These are phyloP conservation scores for Gibbula magus DNA, from an alignment of 2,888 invertebrate genomes.

Conservation along the genomic window DNA sequence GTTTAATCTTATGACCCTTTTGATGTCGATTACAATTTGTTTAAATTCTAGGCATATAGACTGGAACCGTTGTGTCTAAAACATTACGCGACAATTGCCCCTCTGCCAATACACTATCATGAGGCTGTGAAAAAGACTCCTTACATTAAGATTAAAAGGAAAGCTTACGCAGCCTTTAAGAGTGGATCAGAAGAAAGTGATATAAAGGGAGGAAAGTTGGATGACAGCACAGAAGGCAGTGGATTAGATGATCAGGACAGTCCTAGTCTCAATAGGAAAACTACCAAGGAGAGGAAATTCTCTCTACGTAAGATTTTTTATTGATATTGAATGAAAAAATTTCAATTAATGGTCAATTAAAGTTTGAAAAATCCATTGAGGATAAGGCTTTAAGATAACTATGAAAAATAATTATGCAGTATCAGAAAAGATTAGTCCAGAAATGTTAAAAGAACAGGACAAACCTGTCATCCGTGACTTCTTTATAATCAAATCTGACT, in stretches of 20 bases:
- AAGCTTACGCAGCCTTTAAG: slow-evolving; percentile 65
- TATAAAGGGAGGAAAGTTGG: slow-evolving; percentile 19
- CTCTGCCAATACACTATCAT: slow-evolving; percentile 79
- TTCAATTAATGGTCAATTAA: too few species aligned
- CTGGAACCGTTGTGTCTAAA: slow-evolving; percentile 81
- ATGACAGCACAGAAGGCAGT: slow-evolving; percentile 31
- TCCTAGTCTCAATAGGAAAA: neutral
- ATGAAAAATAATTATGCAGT: too few species aligned
- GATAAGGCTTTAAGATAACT: too few species aligned
- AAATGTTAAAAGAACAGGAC: too few species aligned
- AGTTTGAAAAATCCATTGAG: too few species aligned
- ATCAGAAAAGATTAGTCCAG: too few species aligned
- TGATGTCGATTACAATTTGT: neutral
- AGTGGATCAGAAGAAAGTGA: slow-evolving; percentile 44
- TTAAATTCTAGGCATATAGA: slow-evolving; percentile 75
- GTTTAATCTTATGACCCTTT: neutral
- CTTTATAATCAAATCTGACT: too few species aligned
- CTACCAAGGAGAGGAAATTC: slow-evolving; percentile 23
- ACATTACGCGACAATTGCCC: slow-evolving; percentile 79
- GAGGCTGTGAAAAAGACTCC: slow-evolving; percentile 75
- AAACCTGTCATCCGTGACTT: too few species aligned
- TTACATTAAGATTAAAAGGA: slow-evolving; percentile 73
- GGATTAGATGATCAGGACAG: slow-evolving; percentile 28
- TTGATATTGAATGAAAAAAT: neutral
- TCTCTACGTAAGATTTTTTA: slow-evolving; percentile 35